These are phyloP conservation scores for Panthera tigris DNA, from an alignment of 2,113 vertebrate species.

Conservation along the genomic window DNA sequence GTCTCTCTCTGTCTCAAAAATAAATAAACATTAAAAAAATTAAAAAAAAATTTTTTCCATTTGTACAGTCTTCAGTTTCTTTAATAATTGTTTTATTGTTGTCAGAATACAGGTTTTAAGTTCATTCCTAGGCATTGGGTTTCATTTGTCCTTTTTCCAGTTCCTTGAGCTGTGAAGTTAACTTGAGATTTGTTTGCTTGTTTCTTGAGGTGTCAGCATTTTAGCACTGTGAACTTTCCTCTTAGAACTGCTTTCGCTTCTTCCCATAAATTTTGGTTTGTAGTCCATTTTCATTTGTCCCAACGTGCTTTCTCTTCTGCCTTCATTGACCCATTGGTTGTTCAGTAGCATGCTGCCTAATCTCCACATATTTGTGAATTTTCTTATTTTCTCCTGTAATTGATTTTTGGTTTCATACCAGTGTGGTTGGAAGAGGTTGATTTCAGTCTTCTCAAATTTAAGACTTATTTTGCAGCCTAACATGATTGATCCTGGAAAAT, in stretches of 20 bases:
- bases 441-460: background rate
- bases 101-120: background rate
- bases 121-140: background rate
- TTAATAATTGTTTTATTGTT: background rate
- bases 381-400: background rate
- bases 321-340: background rate
- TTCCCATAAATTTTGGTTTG: background rate
- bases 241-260: background rate
- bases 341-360: background rate
- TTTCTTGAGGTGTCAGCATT: background rate
- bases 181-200: too few species aligned
- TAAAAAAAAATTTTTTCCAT: background rate
- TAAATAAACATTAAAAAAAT: too few species aligned
- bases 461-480: background rate
- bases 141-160: background rate
- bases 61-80: background rate
- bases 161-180: background rate
- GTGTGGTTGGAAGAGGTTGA: background rate
- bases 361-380: background rate
- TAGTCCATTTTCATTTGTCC: background rate
- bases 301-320: background rate
- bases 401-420: background rate
- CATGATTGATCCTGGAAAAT: background rate
- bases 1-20: too few species aligned
- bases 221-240: background rate